Conservation (phyloP, 2,797 vertebrate species). For the Pristis pectinata region DNA sequence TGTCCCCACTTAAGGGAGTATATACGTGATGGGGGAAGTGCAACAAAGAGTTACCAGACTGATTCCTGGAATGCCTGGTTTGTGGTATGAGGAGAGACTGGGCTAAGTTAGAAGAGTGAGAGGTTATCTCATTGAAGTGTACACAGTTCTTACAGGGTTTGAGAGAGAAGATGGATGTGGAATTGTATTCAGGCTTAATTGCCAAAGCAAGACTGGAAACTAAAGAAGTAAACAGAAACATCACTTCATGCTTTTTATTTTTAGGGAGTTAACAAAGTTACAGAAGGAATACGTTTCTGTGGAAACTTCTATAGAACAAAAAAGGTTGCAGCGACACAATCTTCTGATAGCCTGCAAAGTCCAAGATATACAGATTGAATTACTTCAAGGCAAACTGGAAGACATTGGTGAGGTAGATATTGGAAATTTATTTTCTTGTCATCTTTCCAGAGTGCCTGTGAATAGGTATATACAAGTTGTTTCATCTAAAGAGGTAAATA, state of each 20-base stretch:
- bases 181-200: not conserved
- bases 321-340: conserved; percentile 72
- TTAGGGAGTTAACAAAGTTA: conserved; percentile 66
- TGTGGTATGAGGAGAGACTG: too few relatives aligned
- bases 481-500: not conserved
- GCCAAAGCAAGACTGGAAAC: not conserved
- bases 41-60: too few relatives aligned
- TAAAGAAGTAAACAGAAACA: not conserved
- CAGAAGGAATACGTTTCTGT: conserved; percentile 66
- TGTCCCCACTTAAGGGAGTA: too few relatives aligned
- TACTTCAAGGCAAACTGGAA: conserved; percentile 72
- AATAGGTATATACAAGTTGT: not conserved
- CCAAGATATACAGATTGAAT: conserved; percentile 61
- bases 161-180: too few relatives aligned
- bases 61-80: too few relatives aligned
- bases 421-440: conserved; percentile 29
- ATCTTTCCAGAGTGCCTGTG: not conserved
- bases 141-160: too few relatives aligned
- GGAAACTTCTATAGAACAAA: conserved; percentile 73
- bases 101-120: too few relatives aligned
- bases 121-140: too few relatives aligned
- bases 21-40: too few relatives aligned
- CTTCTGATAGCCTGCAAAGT: conserved; percentile 81
- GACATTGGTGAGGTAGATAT: conserved; percentile 82
- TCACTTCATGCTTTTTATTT: conserved; percentile 34